These are phyloP conservation scores for Myiopsitta monachus DNA, from an alignment of 2,113 vertebrate species.

Conservation along the genomic window DNA sequence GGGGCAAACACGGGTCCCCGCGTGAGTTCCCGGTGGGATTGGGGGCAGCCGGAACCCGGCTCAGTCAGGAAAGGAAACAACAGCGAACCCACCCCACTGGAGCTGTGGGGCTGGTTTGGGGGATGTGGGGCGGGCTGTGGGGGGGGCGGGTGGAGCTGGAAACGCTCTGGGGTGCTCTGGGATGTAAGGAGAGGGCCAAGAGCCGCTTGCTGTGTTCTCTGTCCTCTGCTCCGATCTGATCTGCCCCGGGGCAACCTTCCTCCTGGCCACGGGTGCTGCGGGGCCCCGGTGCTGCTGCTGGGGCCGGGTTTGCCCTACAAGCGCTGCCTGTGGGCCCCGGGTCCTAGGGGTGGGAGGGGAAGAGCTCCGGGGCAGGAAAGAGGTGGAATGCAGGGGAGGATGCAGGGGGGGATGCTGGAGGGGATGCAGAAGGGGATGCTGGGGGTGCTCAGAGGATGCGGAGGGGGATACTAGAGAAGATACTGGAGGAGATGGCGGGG, in stretches of 20 bases:
- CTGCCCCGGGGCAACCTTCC: background rate
- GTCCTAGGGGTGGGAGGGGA: background rate
- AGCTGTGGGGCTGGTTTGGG: background rate
- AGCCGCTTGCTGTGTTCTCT: background rate
- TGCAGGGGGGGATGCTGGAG: too few relatives aligned
- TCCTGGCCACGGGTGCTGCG: too few relatives aligned
- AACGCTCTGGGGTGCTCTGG: too few relatives aligned
- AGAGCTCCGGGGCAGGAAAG: background rate
- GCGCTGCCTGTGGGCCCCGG: background rate
- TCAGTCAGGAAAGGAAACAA: background rate
- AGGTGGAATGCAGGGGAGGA: background rate
- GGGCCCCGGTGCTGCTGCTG: too few relatives aligned
- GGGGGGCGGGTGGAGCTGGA: too few relatives aligned
- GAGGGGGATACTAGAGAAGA: too few relatives aligned
- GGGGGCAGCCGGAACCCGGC: rapidly evolving
- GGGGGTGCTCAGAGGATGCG: too few relatives aligned
- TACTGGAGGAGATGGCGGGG: background rate
- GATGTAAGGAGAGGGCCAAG: background rate
- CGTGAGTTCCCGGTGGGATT: background rate
- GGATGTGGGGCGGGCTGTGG: too few relatives aligned
- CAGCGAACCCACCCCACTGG: background rate
- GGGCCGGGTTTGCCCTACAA: too few relatives aligned
- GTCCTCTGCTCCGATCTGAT: background rate
- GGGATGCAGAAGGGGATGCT: too few relatives aligned
- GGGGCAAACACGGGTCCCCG: rapidly evolving